phyloP scores from a whole-genome alignment of 2,113 vertebrate species.

The Butorides virescens region DNA sequence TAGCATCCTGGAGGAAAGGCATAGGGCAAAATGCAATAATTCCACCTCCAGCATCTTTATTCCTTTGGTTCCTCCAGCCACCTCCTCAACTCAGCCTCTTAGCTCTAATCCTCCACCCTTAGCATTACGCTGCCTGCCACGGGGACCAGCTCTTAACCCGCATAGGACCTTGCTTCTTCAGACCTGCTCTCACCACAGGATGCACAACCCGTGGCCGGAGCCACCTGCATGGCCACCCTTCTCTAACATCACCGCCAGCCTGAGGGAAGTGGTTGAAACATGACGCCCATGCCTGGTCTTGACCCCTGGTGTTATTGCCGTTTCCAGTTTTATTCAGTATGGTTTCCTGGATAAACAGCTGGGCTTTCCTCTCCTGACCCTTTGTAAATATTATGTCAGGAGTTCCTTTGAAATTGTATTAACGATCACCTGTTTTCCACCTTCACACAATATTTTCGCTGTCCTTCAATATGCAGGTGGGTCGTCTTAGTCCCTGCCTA shows the following conservation, averaged over 20 bases:
- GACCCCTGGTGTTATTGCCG: neutral
- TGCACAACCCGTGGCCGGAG: rapidly evolving
- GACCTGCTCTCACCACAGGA: rapidly evolving
- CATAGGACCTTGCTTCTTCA: neutral
- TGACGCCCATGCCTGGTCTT: neutral
- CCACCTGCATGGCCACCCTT: neutral
- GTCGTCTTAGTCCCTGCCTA: neutral
- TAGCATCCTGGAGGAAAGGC: neutral
- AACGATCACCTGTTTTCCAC: slow-evolving; percentile 20
- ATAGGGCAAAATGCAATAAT: neutral
- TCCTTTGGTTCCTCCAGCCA: neutral
- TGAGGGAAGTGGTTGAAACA: neutral
- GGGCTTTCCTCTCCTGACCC: neutral
- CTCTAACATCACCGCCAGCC: neutral
- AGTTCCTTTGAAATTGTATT: neutral
- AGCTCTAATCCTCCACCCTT: neutral
- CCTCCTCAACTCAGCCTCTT: neutral
- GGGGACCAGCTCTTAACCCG: neutral
- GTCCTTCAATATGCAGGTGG: neutral
- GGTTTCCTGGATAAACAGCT: slow-evolving; percentile 49
- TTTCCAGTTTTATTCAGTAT: slow-evolving; percentile 36
- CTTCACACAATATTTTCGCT: neutral
- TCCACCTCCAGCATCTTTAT: neutral
- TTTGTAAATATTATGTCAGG: slow-evolving; percentile 41
- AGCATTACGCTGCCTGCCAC: neutral